phyloP scores from a whole-genome alignment of 2,888 invertebrate species.

The Dinocampus coccinellae region DNA sequence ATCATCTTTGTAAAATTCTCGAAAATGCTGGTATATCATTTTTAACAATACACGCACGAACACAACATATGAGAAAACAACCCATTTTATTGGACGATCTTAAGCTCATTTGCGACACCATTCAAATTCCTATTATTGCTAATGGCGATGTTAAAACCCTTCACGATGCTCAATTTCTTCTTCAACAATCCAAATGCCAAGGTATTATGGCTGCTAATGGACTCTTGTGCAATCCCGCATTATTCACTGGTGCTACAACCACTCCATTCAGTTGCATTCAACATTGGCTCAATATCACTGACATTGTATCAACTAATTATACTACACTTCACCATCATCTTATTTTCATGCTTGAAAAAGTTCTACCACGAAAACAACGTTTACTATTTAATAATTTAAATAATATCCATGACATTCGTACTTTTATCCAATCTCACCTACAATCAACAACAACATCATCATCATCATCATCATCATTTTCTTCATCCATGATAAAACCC shows the following conservation, averaged over 20 bases:
- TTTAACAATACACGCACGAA: slow-evolving; percentile 92
- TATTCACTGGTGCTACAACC: slow-evolving; percentile 81
- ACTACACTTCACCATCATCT: slow-evolving; percentile 95
- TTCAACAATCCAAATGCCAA: slow-evolving; percentile 77
- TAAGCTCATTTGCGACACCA: slow-evolving; percentile 77
- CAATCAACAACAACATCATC: slow-evolving; percentile 70
- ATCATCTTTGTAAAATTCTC: slow-evolving; percentile 83
- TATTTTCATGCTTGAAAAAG: slow-evolving; percentile 93
- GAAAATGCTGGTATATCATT: slow-evolving; percentile 91
- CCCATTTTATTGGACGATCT: slow-evolving; percentile 80
- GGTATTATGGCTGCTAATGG: slow-evolving; percentile 95
- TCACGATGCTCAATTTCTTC: slow-evolving; percentile 79
- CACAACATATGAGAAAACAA: slow-evolving; percentile 85
- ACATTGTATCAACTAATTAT: slow-evolving; percentile 73
- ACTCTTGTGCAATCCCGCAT: slow-evolving; percentile 89
- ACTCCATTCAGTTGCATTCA: slow-evolving; percentile 85
- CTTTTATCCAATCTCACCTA: slow-evolving; percentile 78
- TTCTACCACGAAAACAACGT: slow-evolving; percentile 80
- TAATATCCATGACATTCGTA: slow-evolving; percentile 77
- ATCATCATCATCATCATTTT: slow-evolving; percentile 43
- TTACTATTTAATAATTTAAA: slow-evolving; percentile 83
- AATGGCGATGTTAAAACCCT: slow-evolving; percentile 90
- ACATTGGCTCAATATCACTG: slow-evolving; percentile 83
- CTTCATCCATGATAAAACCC: slow-evolving; percentile 29
- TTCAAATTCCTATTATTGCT: slow-evolving; percentile 88